Evolutionary conservation across 2,797 vertebrate species (phyloP), one percentile per base, ranked within the genome.

Genomic region (Xyrichtys novacula): DNA sequence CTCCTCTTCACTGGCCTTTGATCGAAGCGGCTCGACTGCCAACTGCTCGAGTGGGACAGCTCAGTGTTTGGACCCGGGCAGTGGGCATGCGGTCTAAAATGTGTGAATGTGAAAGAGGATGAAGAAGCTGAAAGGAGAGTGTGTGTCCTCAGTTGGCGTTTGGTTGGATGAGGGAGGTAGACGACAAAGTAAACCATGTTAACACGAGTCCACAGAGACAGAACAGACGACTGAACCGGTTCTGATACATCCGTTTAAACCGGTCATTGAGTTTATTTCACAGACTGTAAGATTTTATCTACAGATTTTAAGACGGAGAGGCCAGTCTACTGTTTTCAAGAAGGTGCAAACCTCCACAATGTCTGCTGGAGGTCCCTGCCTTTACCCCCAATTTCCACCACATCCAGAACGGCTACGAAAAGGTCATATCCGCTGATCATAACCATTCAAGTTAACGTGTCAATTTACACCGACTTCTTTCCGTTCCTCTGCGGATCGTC

Each of bases 1-100:
- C 66, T 67, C 72, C 74, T 78, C 79, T 79, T 78, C 66, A 42
- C 54, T 10, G 19, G 34, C 36, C 64, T 74, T 79, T 80, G 70
- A 84, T 65, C 23, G 6, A 62, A 64, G 57, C 22, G 0, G 65
- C 54, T 60, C 42, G 0, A 17, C 58, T 61, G 80, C 68, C 81
- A 76, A 22, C 23, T 39, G 26, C 67, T 70, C 2, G 16, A 77
- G 55, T 63, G 60, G 48, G 43, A 64, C 54, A 4, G 65, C 71
- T 58, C 8, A 1, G 16, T 66, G 58, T 53, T 48, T 68, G 68
- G 54, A 58, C 36, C 25, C 12, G 38, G 32, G 5, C 46, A 11
- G 19, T 0, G 46, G 42, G 70, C 17, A 49, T 3, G 5, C n/a
- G 25, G 39, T 39, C 57, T 23, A 10, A 17, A 53, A 29, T 15